Conservation (phyloP, 2,113 vertebrate species). For the Xyrauchen texanus region DNA sequence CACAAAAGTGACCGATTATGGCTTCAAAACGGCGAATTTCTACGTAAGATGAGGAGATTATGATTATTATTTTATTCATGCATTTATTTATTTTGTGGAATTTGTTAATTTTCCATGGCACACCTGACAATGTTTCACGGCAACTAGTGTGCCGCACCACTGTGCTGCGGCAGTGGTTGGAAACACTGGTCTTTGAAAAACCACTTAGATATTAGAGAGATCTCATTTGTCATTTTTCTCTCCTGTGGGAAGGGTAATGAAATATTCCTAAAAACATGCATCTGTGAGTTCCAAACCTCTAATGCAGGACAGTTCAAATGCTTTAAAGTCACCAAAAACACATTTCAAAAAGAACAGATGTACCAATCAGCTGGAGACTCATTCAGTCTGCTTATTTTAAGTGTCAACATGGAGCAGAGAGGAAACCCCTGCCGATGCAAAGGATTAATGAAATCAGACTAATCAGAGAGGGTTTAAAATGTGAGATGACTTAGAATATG, state of each 20-base stretch:
- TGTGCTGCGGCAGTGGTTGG: no score
- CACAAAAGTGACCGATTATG: no score
- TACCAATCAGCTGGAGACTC: constrained; percentile 43
- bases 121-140: no score
- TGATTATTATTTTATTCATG: no score
- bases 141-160: no score
- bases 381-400: constrained; percentile 39
- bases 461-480: constrained; percentile 55
- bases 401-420: constrained; percentile 38
- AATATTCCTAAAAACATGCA: constrained; percentile 10
- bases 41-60: no score
- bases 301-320: constrained; percentile 9
- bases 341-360: constrained; percentile 23
- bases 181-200: no score
- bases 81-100: no score
- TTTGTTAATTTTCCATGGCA: no score
- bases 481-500: constrained; percentile 49
- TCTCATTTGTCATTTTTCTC: no score
- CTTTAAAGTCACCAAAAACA: constrained; percentile 6
- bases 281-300: neutral
- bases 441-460: constrained; percentile 43
- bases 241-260: neutral
- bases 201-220: no score
- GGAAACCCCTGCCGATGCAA: constrained; percentile 48
- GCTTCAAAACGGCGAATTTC: no score